A percentile compares a stretch with the other conserved stretches of the same genome.
phyloP scores from a whole-genome alignment of 2,113 vertebrate genomes.

The Microtus richardsoni region DNA sequence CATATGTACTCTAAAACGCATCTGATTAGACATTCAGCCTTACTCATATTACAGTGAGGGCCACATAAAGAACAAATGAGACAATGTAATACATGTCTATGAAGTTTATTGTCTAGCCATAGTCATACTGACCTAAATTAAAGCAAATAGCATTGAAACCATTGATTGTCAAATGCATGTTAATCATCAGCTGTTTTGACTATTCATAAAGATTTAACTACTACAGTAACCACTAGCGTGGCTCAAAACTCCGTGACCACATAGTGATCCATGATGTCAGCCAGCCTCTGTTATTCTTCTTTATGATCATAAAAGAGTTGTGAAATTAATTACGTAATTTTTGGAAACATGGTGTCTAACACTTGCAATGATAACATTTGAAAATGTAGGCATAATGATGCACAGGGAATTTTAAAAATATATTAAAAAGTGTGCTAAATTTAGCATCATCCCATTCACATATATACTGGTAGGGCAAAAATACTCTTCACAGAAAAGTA shows the following conservation, averaged over 20 bases:
- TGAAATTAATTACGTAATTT: background rate
- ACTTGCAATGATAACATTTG: constrained; percentile 2
- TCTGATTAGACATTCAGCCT: background rate
- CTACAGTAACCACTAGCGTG: background rate
- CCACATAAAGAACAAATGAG: background rate
- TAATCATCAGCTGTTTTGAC: background rate
- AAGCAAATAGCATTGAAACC: background rate
- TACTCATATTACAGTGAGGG: background rate
- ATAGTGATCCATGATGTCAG: background rate
- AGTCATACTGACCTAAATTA: background rate
- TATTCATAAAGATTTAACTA: constrained; percentile 25
- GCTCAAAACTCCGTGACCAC: background rate
- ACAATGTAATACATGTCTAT: background rate
- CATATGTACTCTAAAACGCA: background rate
- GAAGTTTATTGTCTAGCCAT: background rate
- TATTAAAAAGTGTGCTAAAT: background rate
- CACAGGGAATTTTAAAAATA: constrained; percentile 37
- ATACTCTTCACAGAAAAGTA: constrained; percentile 61
- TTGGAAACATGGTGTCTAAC: constrained; percentile 23
- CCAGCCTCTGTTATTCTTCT: background rate
- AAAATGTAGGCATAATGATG: background rate
- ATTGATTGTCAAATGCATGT: background rate
- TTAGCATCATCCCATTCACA: background rate
- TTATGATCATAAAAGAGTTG: background rate
- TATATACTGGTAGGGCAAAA: background rate